Conservation (phyloP, 2,888 invertebrate species). For the Teleogryllus oceanicus region DNA sequence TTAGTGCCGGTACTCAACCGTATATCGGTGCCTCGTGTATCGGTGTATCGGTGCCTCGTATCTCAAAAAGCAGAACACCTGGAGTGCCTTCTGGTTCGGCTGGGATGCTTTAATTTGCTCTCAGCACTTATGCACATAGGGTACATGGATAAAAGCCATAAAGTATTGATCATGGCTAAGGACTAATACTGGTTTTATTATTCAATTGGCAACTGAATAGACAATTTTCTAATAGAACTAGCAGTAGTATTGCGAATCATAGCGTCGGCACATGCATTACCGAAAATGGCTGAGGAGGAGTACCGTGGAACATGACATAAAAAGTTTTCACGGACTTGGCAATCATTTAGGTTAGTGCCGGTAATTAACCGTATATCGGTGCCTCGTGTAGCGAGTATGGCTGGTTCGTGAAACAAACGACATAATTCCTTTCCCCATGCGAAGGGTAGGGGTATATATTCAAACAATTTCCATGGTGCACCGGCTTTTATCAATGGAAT, state of each 20-base stretch:
- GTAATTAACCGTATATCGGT: not conserved
- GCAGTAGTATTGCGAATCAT: not conserved
- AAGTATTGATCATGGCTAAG: not conserved
- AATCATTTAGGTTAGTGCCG: not conserved
- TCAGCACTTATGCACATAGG: too few species aligned
- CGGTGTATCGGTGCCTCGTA: too few species aligned
- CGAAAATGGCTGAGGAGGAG: not conserved
- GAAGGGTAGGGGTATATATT: not conserved
- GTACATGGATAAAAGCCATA: not conserved
- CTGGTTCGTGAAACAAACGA: not conserved
- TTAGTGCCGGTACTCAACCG: too few species aligned
- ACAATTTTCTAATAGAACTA: not conserved
- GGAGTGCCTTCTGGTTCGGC: too few species aligned
- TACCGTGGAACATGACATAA: not conserved
- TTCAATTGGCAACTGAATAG: not conserved
- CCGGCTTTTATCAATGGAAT: not conserved
- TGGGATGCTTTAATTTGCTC: too few species aligned
- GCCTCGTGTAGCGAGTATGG: not conserved
- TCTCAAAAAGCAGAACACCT: too few species aligned
- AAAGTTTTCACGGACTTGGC: not conserved
- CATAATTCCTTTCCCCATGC: not conserved
- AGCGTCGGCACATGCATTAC: not conserved
- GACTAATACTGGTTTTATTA: not conserved
- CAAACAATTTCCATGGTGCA: not conserved
- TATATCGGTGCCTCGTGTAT: too few species aligned